A percentile compares a stretch with the other conserved stretches of the same genome.
Conservation (phyloP, 2,888 invertebrate species). For the Oscheius sp. region DNA sequence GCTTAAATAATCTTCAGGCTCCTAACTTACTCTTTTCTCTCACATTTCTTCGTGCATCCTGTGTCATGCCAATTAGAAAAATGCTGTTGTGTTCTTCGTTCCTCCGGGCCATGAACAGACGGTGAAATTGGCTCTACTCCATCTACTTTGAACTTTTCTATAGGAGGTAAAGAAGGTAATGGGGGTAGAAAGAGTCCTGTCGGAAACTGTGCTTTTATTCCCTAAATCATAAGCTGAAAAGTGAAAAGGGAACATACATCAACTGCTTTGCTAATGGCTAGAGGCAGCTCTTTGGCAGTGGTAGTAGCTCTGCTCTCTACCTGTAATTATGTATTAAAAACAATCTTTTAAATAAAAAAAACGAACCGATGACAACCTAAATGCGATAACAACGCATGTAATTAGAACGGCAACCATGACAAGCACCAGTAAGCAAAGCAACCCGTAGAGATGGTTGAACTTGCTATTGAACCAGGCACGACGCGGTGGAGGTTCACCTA, state of each 20-base stretch:
- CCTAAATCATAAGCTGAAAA: not conserved
- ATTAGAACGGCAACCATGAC: conserved; percentile 18
- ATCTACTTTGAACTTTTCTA: not conserved
- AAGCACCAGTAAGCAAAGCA: not conserved
- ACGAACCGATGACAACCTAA: conserved; percentile 1
- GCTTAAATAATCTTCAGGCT: conserved; percentile 9
- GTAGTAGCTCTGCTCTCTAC: not conserved
- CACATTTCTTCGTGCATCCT: conserved; percentile 30
- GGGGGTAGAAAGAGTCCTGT: conserved; percentile 3
- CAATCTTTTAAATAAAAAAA: not conserved
- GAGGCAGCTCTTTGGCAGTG: conserved; percentile 3
- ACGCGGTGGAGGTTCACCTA: conserved; percentile 24
- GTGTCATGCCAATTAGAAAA: conserved; percentile 16
- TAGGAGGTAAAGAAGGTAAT: not conserved
- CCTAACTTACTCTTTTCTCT: conserved; percentile 36
- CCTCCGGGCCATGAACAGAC: conserved; percentile 14
- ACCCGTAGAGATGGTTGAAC: conserved; percentile 22
- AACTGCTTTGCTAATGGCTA: conserved; percentile 10
- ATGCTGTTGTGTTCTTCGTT: not conserved
- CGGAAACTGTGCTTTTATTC: conserved; percentile 22
- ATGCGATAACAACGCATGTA: conserved; percentile 15
- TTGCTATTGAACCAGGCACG: conserved; percentile 21
- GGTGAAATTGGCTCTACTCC: conserved; percentile 4
- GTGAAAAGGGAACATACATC: not conserved
- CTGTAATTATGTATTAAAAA: not conserved